Evolutionary conservation across 2,888 invertebrate species (phyloP).

Genomic region (Campoplex nolae): DNA sequence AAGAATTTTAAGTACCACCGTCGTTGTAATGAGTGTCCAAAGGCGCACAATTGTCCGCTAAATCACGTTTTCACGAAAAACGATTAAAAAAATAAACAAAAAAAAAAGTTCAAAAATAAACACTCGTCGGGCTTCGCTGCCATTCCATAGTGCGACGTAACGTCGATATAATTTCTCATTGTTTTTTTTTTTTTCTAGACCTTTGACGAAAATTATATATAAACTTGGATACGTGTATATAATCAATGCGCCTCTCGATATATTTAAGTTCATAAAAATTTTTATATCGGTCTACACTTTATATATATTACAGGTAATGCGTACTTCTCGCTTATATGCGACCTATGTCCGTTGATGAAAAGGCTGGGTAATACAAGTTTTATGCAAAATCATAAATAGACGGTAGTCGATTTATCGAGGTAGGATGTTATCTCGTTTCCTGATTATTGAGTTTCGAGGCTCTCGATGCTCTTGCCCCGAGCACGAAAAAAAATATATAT

Average conservation of each 20-base stretch:
- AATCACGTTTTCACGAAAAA: conserved; percentile 38
- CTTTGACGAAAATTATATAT: conserved; percentile 2
- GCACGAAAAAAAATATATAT: conserved; percentile 25
- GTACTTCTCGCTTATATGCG: conserved; percentile 28
- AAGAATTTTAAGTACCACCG: conserved; percentile 66
- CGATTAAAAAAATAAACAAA: background rate
- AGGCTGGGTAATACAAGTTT: conserved; percentile 66
- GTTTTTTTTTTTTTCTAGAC: background rate
- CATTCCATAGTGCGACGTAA: background rate
- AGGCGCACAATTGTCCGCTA: conserved; percentile 29
- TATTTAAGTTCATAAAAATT: conserved; percentile 9
- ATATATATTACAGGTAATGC: conserved; percentile 50
- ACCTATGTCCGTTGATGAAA: conserved; percentile 59
- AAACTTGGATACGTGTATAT: background rate
- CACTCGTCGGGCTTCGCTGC: background rate
- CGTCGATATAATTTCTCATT: conserved; percentile 24
- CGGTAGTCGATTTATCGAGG: conserved; percentile 48
- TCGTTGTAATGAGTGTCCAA: conserved; percentile 53
- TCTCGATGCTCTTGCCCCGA: conserved; percentile 34
- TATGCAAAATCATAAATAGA: conserved; percentile 68
- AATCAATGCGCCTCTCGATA: background rate
- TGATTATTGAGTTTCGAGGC: conserved; percentile 71
- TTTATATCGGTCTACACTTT: conserved; percentile 13
- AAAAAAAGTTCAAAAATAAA: background rate
- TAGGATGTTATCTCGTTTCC: conserved; percentile 74